Evolutionary conservation across 2,797 vertebrate genomes (phyloP).

Genomic region (Xerus rutilus): DNA sequence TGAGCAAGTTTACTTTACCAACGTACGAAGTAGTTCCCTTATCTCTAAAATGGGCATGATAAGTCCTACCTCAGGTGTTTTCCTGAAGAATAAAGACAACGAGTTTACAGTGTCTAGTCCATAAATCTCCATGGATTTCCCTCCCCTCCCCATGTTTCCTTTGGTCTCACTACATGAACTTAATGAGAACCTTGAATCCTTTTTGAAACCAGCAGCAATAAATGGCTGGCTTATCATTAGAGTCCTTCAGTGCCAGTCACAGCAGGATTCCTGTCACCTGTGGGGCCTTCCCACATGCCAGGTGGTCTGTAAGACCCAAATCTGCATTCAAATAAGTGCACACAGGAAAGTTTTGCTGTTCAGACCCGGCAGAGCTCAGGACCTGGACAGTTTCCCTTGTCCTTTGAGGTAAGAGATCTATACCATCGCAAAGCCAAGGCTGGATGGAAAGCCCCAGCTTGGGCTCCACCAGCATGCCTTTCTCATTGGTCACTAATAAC

Average conservation of each 20-base stretch:
- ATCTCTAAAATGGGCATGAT: neutral
- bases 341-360: no score
- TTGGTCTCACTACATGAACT: neutral
- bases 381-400: neutral
- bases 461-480: neutral
- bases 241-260: neutral
- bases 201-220: neutral
- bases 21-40: neutral
- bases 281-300: neutral
- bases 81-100: neutral
- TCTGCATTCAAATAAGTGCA: neutral
- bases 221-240: neutral
- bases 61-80: neutral
- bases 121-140: neutral
- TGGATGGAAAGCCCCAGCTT: no score
- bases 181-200: neutral
- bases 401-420: neutral
- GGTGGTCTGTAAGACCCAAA: neutral
- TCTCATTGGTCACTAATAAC: neutral
- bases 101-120: neutral
- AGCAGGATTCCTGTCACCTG: rapidly evolving
- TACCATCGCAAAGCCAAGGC: neutral
- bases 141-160: no score
- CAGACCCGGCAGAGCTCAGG: neutral
- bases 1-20: neutral